These are phyloP conservation scores for Xestia sexstrigata DNA, from an alignment of 2,888 invertebrate species.

Conservation along the genomic window DNA sequence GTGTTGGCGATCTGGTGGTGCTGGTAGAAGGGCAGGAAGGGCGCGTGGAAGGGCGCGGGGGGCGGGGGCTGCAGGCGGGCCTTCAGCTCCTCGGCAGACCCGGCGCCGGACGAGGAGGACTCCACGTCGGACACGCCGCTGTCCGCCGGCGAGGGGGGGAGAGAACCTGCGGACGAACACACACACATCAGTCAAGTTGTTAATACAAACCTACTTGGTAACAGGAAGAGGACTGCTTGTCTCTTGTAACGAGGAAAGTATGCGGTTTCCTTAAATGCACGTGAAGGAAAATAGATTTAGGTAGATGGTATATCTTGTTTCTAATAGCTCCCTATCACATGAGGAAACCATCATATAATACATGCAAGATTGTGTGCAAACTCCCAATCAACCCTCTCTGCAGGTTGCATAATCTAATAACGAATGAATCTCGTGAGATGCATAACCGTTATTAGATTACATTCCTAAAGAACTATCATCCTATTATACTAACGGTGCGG, in stretches of 20 bases:
- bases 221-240: background rate
- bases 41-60: constrained; percentile 88
- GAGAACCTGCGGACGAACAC: constrained; percentile 92
- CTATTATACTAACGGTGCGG: constrained; percentile 73
- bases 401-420: constrained; percentile 33
- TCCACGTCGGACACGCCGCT: constrained; percentile 99
- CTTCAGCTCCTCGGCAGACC: constrained; percentile 96
- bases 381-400: constrained; percentile 4
- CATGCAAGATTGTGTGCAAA: background rate
- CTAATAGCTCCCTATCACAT: background rate
- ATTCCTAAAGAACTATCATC: constrained; percentile 51
- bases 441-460: constrained; percentile 56
- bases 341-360: background rate
- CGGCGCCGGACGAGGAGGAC: constrained; percentile 96
- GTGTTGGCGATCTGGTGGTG: constrained; percentile 90
- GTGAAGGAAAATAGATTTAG: constrained; percentile 8
- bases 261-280: background rate
- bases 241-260: background rate
- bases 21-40: constrained; percentile 93
- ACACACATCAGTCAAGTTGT: constrained; percentile 20
- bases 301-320: background rate
- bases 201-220: background rate
- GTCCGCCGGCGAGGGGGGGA: constrained; percentile 99
- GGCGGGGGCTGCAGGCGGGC: constrained; percentile 95
- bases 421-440: constrained; percentile 52